Evolutionary conservation across 2,888 invertebrate species (phyloP).

Genomic region (Eupithecia subumbrata): DNA sequence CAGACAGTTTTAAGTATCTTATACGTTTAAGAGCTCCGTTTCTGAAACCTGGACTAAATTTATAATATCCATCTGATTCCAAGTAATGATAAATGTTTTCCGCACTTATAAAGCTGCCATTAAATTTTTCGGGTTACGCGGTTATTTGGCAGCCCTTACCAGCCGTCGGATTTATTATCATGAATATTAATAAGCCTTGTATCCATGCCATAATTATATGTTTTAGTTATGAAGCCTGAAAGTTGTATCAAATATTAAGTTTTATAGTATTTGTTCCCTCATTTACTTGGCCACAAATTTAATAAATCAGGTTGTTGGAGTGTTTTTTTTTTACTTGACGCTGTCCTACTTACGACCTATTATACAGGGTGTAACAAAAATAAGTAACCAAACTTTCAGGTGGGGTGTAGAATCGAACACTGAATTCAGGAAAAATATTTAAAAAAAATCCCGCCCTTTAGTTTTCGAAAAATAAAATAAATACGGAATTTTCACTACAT

Average conservation of each 20-base stretch:
- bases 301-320: neutral
- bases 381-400: too few relatives aligned
- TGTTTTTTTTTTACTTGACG: neutral
- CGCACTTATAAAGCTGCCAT: conserved; percentile 9
- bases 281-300: neutral
- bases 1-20: neutral
- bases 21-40: neutral
- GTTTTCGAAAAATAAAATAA: too few relatives aligned
- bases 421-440: too few relatives aligned
- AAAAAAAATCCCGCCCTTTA: too few relatives aligned
- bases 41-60: neutral
- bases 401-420: too few relatives aligned
- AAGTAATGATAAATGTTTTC: conserved; percentile 8
- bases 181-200: conserved; percentile 23
- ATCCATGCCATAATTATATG: conserved; percentile 11
- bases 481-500: too few relatives aligned
- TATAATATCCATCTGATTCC: conserved; percentile 8
- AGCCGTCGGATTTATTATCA: conserved; percentile 21
- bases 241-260: neutral
- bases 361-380: too few relatives aligned
- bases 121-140: conserved; percentile 15
- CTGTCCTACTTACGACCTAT: neutral
- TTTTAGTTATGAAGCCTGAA: conserved; percentile 15
- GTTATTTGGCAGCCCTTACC: conserved; percentile 19
- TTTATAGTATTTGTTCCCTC: neutral